Evolutionary conservation across 2,888 invertebrate species (phyloP).

Genomic region (Pristionchus japonicus): DNA sequence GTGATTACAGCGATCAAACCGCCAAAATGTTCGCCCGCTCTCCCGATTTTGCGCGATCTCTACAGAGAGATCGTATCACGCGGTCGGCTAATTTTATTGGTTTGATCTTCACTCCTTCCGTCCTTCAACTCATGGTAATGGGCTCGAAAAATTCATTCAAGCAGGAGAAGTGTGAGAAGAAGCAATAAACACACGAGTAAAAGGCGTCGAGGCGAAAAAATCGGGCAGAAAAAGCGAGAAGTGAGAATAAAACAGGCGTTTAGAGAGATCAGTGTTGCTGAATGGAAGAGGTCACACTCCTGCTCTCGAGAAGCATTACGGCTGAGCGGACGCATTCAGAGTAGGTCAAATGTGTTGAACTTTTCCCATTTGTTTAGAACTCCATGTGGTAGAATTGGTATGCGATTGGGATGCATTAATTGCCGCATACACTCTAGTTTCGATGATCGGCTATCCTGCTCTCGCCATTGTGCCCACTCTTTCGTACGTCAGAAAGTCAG

Average conservation of each 20-base stretch:
- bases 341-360: too few relatives aligned
- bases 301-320: background rate
- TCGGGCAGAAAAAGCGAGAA: background rate
- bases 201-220: background rate
- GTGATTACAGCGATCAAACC: slow-evolving; percentile 27
- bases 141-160: background rate
- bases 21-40: background rate
- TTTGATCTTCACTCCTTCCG: background rate
- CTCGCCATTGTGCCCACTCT: background rate
- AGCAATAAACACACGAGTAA: slow-evolving; percentile 1
- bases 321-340: background rate
- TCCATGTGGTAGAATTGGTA: too few relatives aligned
- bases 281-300: background rate
- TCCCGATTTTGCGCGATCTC: background rate
- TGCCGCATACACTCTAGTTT: background rate
- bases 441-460: background rate
- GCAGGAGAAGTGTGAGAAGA: background rate
- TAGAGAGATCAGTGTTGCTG: background rate
- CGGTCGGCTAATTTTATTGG: slow-evolving; percentile 20
- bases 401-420: background rate
- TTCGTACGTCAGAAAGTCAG: background rate
- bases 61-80: background rate
- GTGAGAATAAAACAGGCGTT: background rate
- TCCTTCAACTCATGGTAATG: background rate
- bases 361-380: too few relatives aligned